Conservation (phyloP, 2,888 invertebrate genomes). For the Thyatira batis region DNA sequence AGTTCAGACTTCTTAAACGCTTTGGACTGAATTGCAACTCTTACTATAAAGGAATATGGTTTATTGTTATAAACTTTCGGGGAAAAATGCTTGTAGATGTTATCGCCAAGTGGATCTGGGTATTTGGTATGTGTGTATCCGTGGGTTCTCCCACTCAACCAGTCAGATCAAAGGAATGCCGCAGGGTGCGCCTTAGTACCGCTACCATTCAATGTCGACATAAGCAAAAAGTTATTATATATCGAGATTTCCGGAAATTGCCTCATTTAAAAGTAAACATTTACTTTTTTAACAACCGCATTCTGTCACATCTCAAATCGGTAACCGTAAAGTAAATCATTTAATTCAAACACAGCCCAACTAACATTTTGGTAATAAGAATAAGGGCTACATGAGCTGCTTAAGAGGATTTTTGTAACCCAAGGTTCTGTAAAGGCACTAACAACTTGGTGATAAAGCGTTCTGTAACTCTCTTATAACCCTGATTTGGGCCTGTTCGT, state of each 20-base stretch:
- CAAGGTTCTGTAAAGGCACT: too few species aligned
- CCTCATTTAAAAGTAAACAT: slow-evolving; percentile 20
- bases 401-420: too few species aligned
- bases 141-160: slow-evolving; percentile 15
- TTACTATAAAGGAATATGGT: slow-evolving; percentile 28
- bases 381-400: too few species aligned
- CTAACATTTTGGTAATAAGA: too few species aligned
- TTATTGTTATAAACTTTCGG: slow-evolving; percentile 22
- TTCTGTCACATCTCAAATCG: slow-evolving; percentile 32
- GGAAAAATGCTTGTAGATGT: slow-evolving; percentile 37
- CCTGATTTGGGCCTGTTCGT: too few species aligned
- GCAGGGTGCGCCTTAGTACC: slow-evolving; percentile 44
- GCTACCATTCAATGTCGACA: slow-evolving; percentile 28
- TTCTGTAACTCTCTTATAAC: too few species aligned
- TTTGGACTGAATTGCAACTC: slow-evolving; percentile 11
- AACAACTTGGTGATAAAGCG: too few species aligned
- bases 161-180: slow-evolving; percentile 51
- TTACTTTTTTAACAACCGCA: slow-evolving; percentile 25
- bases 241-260: neutral
- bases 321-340: slow-evolving; percentile 43
- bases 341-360: slow-evolving; percentile 43
- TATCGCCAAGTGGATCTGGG: slow-evolving; percentile 56
- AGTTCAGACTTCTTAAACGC: slow-evolving; percentile 10
- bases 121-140: slow-evolving; percentile 33
- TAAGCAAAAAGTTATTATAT: neutral